Evolutionary conservation across 2,888 invertebrate species (phyloP).

Genomic region (Drosophila tanythrix): DNA sequence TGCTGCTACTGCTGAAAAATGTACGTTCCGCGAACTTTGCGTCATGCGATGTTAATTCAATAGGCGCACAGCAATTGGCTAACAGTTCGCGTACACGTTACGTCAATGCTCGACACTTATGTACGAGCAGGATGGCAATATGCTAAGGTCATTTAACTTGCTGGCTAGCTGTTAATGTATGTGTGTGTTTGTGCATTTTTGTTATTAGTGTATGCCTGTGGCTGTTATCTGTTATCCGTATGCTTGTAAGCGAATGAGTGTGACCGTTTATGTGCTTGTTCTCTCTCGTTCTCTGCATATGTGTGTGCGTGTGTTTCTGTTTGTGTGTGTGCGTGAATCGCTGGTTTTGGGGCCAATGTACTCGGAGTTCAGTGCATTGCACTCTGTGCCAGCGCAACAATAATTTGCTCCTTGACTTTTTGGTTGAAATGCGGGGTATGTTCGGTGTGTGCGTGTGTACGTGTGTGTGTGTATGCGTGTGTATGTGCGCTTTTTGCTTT

Average conservation of each 20-base stretch:
- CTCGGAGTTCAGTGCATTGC: conserved; percentile 71
- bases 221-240: conserved; percentile 63
- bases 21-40: conserved; percentile 84
- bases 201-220: conserved; percentile 28
- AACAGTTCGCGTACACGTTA: conserved; percentile 62
- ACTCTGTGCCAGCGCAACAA: conserved; percentile 43
- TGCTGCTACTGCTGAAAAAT: conserved; percentile 55
- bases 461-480: background rate
- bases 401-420: conserved; percentile 12
- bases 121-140: conserved; percentile 56
- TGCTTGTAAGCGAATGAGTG: conserved; percentile 42
- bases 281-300: background rate
- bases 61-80: conserved; percentile 69
- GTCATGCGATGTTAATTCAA: conserved; percentile 85
- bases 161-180: conserved; percentile 18
- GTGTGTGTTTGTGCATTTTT: conserved; percentile 13
- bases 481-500: background rate
- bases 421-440: background rate
- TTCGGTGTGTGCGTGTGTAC: background rate
- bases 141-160: conserved; percentile 53
- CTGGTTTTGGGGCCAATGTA: conserved; percentile 70
- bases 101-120: conserved; percentile 49
- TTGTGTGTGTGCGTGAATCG: background rate
- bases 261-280: conserved; percentile 36
- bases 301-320: conserved; percentile 6